Evolutionary conservation across 2,888 invertebrate genomes (phyloP), one percentile per base, ranked within the genome.

Genomic region (Eugnorisma glareosa): DNA sequence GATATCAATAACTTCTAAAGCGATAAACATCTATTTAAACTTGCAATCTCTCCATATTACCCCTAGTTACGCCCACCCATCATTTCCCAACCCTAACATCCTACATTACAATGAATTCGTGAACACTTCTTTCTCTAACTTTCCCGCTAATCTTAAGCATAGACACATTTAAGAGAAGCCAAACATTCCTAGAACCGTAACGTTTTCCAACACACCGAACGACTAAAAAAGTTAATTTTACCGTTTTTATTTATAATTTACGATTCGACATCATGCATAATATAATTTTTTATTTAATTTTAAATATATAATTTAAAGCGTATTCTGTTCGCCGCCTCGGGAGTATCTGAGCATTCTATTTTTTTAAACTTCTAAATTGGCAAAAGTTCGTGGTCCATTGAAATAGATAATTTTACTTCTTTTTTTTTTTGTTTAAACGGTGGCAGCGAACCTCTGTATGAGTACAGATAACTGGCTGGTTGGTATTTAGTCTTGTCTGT

Each of bases 281-380:
- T 89, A 84, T 86, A 86, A 85, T 85, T 90, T 90, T 64, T 64
- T 64, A 40, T 64, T 64, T 64, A 45, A 76, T 88, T 87, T 82
- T 87, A 81, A 79, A 82, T 84, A 82, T 82, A 81, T 84, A 86
- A 89, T 92, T 94, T 95, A 93, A 92, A 93, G 95, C 95, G 94
- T 95, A 94, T 94, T 92, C 88, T 89, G 89, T 91, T 88, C 88
- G 89, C 95, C 93, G 95, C 95, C 95, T 92, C 90, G 93, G 91
- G 88, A 92, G 87, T 91, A 90, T 89, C 89, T 90, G 89, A 88
- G 89, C 88, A 85, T 80, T 82, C 18, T 31, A 79, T 87, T 86
- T 85, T 88, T 89, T 87, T 82, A 75, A 57, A 82, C 79, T 87
- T 83, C 85, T 88, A 88, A 89, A 79, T 89, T 86, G 88, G 88